Evolutionary conservation across 2,113 vertebrate species (phyloP), one percentile per base, ranked within the genome.

Genomic region (Pollimyrus isidori): DNA sequence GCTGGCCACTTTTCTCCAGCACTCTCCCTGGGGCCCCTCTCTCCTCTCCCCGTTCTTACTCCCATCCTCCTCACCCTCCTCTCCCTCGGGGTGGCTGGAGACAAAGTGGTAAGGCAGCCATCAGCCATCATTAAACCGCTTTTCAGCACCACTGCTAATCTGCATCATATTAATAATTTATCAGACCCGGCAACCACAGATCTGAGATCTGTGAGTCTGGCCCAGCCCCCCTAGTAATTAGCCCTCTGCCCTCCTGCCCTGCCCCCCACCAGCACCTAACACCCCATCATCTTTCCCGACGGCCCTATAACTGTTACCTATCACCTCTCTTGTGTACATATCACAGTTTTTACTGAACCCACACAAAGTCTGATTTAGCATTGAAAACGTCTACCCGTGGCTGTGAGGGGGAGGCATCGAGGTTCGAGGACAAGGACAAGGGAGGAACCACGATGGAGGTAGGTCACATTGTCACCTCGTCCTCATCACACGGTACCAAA

Each of bases 101-200:
- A 62, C 89, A 45, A 45, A 86, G 82, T 42, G 52, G 92, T 93
- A 87, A 93, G 93, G 94, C 93, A 93, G 93, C 92, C 94, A 92
- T 94, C 93, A 93, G 93, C 92, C 94, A 92, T 94, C 93, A 93
- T 90, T 91, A 92, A 93, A 92, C 94, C 92, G 92, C 94, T 94
- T 93, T 93, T 93, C 87, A 91, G 88, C 91, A 91, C 88, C 89
- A 73, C 91, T 91, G 93, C 93, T 95, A 95, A 96, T 96, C 94
- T 96, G 94, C 94, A 95, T 93, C 90, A 86, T 92, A 93, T 96
- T 95, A 96, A 96, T 96, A 95, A 96, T 95, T 95, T 93, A 96
- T 95, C 93, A 92, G 92, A 92, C 92, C 90, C 92, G 88, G 92
- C 91, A 92, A 92, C 91, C 91, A 92, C 91, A 92, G 91, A 92